A percentile compares a stretch with the other conserved stretches of the same genome.
phyloP scores from a whole-genome alignment of 2,888 invertebrate species.

The Lysandra bellargus region DNA sequence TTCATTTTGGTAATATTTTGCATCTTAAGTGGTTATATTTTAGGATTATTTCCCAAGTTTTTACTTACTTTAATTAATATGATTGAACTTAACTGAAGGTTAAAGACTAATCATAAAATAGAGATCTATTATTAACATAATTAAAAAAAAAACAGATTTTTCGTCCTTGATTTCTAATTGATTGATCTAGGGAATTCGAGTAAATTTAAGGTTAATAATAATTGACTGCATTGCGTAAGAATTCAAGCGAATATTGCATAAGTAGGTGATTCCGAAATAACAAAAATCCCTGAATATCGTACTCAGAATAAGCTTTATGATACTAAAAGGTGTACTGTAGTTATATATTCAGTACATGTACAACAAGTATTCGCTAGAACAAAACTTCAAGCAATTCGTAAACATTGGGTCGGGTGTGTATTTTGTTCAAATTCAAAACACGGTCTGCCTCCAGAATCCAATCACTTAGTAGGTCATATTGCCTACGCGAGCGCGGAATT shows the following conservation, averaged over 20 bases:
- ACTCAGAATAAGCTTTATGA: background rate
- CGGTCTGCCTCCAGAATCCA: constrained; percentile 69
- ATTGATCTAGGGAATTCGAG: too few relatives aligned
- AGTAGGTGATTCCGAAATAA: too few relatives aligned
- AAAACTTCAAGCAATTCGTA: constrained; percentile 61
- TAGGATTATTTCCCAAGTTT: constrained; percentile 57
- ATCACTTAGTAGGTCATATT: constrained; percentile 79
- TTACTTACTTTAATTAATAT: constrained; percentile 25
- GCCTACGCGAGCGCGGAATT: constrained; percentile 67
- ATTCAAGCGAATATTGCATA: too few relatives aligned
- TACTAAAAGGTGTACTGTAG: background rate
- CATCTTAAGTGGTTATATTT: constrained; percentile 70
- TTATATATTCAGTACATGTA: constrained; percentile 25
- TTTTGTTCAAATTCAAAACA: constrained; percentile 71
- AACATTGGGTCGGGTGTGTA: constrained; percentile 63
- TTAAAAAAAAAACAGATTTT: too few relatives aligned
- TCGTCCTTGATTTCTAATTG: too few relatives aligned
- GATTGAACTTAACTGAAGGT: background rate
- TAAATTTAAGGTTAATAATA: too few relatives aligned
- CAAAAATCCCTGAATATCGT: too few relatives aligned
- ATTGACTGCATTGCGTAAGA: too few relatives aligned
- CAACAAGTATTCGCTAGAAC: constrained; percentile 25
- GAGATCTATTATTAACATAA: background rate
- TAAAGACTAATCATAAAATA: background rate
- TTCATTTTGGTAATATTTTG: constrained; percentile 71